Base-by-base conservation (phyloP, 2,113 vertebrate genomes). In the Nettapus auritus region DNA sequence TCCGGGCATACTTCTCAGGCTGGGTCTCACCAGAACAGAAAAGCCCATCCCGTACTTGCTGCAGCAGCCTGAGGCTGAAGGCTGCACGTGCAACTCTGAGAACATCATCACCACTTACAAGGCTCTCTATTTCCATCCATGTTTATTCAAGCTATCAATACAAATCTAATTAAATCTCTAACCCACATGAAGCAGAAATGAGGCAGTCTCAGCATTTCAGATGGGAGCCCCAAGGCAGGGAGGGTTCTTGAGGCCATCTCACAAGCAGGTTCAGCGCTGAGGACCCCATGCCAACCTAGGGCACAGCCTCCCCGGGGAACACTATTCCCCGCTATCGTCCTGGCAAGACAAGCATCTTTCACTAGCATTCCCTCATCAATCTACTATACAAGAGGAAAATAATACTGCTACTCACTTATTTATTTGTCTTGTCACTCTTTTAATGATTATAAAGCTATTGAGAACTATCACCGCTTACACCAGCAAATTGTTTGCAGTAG, bases 11-110 rank as follows among this genome's bases (percentile, higher is more conserved):
- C 36, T n/a, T 26, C 13, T 13, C 13, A 16, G 19, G 9, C 14
- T 53, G 31, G 8, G 4, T 40, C 26, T 70, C 34, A 19, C 19
- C 33, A 57, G 62, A 28, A 3, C 16, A 53, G 29, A 38, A 67
- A 50, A 67, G 22, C 6, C 11, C 34, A 38, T 13, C 31, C 12
- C 0, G 0, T 2, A 6, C 34, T 33, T 2, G 0, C 8, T 34
- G 11, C 44, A 71, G 44, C 17, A 79, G 34, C 48, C 23, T 4
- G 12, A 79, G 42, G 67, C 52, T 11, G 25, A 66, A 71, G 36
- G 50, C 2, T 63, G 60, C 8, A 13, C 29, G 8, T 14, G 4
- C 3, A 48, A 23, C 22, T 3, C 5, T 28, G 53, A 67, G 46
- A 82, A 12, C 8, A 15, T 15, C 1, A 11, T 6, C 8, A 2